Conservation (phyloP, 2,888 invertebrate genomes). For the Drosophila colorata region DNA sequence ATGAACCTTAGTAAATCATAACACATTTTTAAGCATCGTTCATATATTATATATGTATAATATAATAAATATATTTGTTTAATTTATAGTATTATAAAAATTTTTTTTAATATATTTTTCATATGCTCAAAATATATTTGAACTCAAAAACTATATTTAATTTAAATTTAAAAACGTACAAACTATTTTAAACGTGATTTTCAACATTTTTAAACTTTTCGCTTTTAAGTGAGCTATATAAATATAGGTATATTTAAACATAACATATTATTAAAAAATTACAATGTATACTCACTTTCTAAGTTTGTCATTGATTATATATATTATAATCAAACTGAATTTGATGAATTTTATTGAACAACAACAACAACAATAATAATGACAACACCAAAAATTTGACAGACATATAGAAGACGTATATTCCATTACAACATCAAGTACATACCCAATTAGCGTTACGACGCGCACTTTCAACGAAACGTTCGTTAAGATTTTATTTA, state of each 20-base stretch:
- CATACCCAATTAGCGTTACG: slow-evolving; percentile 75
- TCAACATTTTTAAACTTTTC: not conserved
- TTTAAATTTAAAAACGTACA: too few relatives aligned
- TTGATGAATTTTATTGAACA: slow-evolving; percentile 17
- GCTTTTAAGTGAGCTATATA: not conserved
- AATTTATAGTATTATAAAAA: not conserved
- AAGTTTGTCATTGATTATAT: slow-evolving; percentile 18
- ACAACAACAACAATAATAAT: slow-evolving; percentile 30
- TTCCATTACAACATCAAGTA: slow-evolving; percentile 84
- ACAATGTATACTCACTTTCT: slow-evolving; percentile 47
- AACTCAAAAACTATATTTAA: not conserved
- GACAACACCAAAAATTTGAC: slow-evolving; percentile 66
- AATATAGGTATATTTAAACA: not conserved
- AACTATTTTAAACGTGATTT: too few relatives aligned
- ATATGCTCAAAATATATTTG: not conserved
- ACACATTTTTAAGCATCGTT: too few relatives aligned
- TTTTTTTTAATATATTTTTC: not conserved
- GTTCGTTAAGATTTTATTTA: slow-evolving; percentile 9
- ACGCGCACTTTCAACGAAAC: slow-evolving; percentile 44
- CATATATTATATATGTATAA: too few relatives aligned
- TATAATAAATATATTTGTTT: too few relatives aligned
- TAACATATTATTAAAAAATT: not conserved
- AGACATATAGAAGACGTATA: slow-evolving; percentile 71
- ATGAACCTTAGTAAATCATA: too few relatives aligned
- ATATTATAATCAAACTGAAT: slow-evolving; percentile 7